Percentiles rank a stretch among this genome's conserved stretches.
Evolutionary conservation across 1,140 invertebrate species (phyloP).

Genomic region (Andrena cerasifolii): DNA sequence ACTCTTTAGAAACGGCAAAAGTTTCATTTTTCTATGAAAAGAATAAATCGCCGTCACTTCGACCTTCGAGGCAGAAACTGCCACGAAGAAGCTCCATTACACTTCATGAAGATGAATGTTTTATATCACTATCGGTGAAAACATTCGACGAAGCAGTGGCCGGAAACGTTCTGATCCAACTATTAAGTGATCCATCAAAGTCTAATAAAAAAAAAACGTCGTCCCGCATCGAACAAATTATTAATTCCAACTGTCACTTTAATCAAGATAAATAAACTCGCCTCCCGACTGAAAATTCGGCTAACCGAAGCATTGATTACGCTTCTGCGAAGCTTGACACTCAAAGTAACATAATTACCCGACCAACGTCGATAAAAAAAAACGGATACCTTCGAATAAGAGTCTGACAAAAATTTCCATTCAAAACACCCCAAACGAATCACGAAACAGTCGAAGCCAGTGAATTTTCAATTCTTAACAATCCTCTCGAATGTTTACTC

Average conservation of each 20-base stretch:
- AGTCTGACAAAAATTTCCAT: no score
- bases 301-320: background rate
- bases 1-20: constrained; percentile 4
- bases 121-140: background rate
- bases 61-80: background rate
- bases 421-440: no score
- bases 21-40: constrained; percentile 16
- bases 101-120: constrained; percentile 7
- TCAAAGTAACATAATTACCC: no score
- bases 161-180: background rate
- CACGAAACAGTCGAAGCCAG: no score
- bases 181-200: background rate
- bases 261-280: background rate
- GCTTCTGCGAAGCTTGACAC: no score
- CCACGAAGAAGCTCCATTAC: background rate
- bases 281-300: no score
- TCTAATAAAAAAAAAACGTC: background rate
- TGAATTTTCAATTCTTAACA: no score
- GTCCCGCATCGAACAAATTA: background rate
- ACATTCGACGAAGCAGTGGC: background rate
- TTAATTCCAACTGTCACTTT: background rate
- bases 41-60: constrained; percentile 8
- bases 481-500: no score
- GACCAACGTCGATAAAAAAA: no score
- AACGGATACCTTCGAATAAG: no score